Evolutionary conservation across 2,797 vertebrate genomes (phyloP).

Genomic region (Martes flavigula): DNA sequence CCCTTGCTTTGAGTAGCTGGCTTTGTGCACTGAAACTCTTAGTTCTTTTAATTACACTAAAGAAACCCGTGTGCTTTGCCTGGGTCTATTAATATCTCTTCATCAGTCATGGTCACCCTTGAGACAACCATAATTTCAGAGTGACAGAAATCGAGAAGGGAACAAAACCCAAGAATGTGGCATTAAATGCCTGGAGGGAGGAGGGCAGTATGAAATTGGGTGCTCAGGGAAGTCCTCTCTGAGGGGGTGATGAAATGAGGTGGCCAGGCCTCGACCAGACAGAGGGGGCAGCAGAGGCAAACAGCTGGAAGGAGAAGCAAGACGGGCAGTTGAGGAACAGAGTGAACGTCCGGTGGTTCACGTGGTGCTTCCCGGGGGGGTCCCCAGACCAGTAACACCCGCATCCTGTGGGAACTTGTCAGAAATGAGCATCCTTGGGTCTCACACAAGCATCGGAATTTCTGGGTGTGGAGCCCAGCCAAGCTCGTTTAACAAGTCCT

Average conservation of each 20-base stretch:
- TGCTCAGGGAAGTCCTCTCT: background rate
- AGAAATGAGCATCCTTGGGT: background rate
- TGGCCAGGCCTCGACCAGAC: background rate
- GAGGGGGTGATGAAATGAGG: background rate
- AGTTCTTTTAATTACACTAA: background rate
- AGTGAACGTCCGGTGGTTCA: fast-evolving
- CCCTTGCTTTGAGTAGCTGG: background rate
- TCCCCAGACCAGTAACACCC: too few species aligned
- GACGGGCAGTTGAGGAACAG: background rate
- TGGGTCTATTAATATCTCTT: background rate
- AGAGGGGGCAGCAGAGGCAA: too few species aligned
- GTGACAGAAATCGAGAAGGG: background rate
- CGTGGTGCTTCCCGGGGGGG: fast-evolving
- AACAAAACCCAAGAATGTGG: background rate
- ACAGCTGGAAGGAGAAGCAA: fast-evolving
- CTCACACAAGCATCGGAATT: background rate
- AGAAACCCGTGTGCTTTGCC: background rate
- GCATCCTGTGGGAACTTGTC: background rate
- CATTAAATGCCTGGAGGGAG: background rate
- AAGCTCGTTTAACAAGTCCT: background rate
- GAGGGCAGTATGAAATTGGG: background rate
- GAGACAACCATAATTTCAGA: background rate
- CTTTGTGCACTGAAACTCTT: background rate
- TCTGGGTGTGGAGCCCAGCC: background rate
- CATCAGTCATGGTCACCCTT: background rate